Percentiles rank a stretch among this genome's conserved stretches.
These are phyloP conservation scores for Alfaro cultratus DNA, from an alignment of 2,797 vertebrate genomes.

Conservation along the genomic window DNA sequence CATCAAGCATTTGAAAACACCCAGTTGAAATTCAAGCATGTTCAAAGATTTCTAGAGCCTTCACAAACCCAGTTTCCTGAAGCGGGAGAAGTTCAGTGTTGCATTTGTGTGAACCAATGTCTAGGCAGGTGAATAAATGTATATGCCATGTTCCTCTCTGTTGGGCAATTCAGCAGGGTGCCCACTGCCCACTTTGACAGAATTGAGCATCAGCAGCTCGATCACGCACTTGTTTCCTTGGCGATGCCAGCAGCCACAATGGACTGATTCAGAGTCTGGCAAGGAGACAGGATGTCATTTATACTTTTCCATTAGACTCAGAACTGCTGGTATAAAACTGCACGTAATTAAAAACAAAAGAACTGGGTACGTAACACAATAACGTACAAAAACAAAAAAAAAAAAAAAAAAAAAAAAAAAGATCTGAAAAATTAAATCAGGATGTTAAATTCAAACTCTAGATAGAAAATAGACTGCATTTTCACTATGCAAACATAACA, in stretches of 20 bases:
- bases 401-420: background rate
- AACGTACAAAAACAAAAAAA: too few relatives aligned
- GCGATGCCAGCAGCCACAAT: slow-evolving; percentile 64
- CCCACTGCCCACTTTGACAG: slow-evolving; percentile 51
- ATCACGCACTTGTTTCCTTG: slow-evolving; percentile 73
- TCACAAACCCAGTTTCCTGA: too few relatives aligned
- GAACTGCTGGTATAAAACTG: slow-evolving; percentile 24
- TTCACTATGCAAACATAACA: background rate
- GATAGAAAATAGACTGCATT: background rate
- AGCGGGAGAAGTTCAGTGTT: background rate
- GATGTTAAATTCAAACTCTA: background rate
- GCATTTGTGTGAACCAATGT: slow-evolving; percentile 7
- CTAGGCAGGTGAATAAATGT: slow-evolving; percentile 25
- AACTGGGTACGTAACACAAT: background rate
- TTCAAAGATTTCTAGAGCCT: too few relatives aligned
- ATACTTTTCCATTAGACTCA: slow-evolving; percentile 38
- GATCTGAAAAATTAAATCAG: background rate
- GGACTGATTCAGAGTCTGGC: slow-evolving; percentile 58
- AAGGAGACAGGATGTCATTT: slow-evolving; percentile 51
- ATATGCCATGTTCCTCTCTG: slow-evolving; percentile 26
- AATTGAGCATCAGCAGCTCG: slow-evolving; percentile 70
- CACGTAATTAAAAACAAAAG: slow-evolving; percentile 12
- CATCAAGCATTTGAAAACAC: too few relatives aligned
- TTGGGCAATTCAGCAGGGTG: slow-evolving; percentile 40
- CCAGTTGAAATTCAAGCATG: too few relatives aligned